Base-by-base conservation (phyloP, 2,113 vertebrate genomes). In the Girardinichthys multiradiatus region DNA sequence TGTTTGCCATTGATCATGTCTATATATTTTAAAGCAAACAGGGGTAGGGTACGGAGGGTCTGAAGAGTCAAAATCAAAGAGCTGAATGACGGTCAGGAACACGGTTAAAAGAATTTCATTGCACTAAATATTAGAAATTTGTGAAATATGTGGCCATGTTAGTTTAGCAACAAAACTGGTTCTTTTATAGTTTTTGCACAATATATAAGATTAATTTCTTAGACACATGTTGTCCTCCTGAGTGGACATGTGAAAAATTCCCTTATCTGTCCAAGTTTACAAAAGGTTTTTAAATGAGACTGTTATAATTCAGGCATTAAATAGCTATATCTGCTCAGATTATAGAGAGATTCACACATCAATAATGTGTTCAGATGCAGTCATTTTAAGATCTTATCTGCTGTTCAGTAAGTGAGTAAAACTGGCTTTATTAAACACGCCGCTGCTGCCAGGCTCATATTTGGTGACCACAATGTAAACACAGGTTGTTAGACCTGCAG, bases 401-500 rank as follows among this genome's bases (percentile, higher is more conserved):
- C 65, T 69, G 64, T 86, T 74, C 66, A 26, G 48, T 74, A 59
- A 72, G 58, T 64, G 62, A 83, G 72, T 73, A 81, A 61, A 35
- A 64, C 71, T 19, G 21, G 21, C 28, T 77, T 64, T 63, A 24
- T 63, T 5, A 77, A 83, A 78, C 61, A 27, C 19, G 31, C 6
- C 51, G 19, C 61, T 68, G 61, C 72, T 85, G 57, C 60, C 63
- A 72, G 64, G 54, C 64, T 79, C 63, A 33, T 80, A 77, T 79
- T 68, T 67, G 45, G 64, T 57, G 30, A 74, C 81, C 74, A 42
- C 80, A 86, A 13, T 61, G 14, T 81, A 83, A 90, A 88, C 74
- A 88, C 74, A 82, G 74, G 28, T 70, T 80, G 39, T 81, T 37
- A 62, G 57, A 70, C 39, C 82, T 79, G 33, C 54, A 33, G 35